Evolutionary conservation across 2,113 vertebrate species (phyloP).

Genomic region (Mirounga angustirostris): DNA sequence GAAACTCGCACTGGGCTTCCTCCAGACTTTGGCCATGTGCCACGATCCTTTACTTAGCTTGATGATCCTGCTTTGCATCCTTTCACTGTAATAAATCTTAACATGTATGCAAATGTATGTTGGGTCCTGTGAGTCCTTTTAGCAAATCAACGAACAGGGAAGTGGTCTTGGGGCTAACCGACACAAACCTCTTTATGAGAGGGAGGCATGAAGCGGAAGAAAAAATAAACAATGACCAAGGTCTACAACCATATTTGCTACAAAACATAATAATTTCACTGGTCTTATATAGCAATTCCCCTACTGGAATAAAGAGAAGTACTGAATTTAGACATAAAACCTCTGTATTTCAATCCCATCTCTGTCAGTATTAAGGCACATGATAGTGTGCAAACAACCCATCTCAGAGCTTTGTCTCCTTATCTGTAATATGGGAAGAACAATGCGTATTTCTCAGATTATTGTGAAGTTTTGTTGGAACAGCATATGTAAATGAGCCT

Average conservation of each 20-base stretch:
- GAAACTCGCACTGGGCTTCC: not conserved
- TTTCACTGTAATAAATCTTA: not conserved
- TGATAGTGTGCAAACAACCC: not conserved
- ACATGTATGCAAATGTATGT: not conserved
- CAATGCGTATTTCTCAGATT: not conserved
- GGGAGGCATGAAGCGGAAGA: not conserved
- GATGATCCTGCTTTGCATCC: not conserved
- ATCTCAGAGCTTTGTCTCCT: not conserved
- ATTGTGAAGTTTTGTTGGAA: not conserved
- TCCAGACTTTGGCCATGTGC: not conserved
- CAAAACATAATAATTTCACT: not conserved
- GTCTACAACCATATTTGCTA: not conserved
- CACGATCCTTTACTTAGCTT: not conserved
- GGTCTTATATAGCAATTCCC: not conserved
- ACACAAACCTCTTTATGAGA: not conserved
- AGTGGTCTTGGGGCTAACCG: not conserved
- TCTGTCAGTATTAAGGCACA: not conserved
- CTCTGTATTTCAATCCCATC: not conserved
- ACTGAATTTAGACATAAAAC: not conserved
- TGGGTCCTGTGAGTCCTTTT: not conserved
- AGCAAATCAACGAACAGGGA: not conserved
- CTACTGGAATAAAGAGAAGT: constrained; percentile 3
- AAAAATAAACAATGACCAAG: not conserved
- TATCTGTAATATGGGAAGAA: not conserved
- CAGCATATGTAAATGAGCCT: constrained; percentile 4